Evolutionary conservation across 1,140 invertebrate species (phyloP).

Genomic region (Pachyrhynchus sulphureomaculatus): DNA sequence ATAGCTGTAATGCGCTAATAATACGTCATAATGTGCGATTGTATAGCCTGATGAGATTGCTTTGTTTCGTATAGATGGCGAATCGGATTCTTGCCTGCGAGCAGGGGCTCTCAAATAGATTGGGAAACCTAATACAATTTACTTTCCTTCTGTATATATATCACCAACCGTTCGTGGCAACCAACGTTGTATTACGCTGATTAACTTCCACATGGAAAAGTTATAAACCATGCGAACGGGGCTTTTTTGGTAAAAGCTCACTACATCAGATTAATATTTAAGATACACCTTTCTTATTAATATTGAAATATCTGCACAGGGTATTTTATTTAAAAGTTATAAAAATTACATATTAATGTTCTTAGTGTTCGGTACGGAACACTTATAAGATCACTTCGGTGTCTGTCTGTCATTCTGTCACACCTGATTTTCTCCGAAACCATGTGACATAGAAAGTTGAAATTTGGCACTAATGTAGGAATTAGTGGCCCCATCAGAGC

Average conservation of each 20-base stretch:
- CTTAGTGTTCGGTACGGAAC: no score
- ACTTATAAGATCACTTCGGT: no score
- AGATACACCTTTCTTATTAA: no score
- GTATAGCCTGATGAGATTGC: conserved; percentile 53
- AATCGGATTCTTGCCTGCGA: conserved; percentile 35
- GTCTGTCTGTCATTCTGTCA: no score
- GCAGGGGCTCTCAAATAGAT: conserved; percentile 47
- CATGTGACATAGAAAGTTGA: no score
- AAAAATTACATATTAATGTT: no score
- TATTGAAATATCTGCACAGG: no score
- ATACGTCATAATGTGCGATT: conserved; percentile 53
- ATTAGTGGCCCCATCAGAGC: no score
- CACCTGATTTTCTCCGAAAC: no score
- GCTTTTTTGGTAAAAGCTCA: neutral
- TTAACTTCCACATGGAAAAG: conserved; percentile 32
- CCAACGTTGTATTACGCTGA: conserved; percentile 31
- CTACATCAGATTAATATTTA: neutral
- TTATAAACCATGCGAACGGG: conserved; percentile 24
- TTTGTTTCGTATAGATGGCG: conserved; percentile 50
- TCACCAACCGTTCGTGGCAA: conserved; percentile 24
- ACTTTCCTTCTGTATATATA: conserved; percentile 35
- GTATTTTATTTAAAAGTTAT: no score
- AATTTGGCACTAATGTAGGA: no score
- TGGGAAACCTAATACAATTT: conserved; percentile 50
- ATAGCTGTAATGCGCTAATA: conserved; percentile 52